Base-by-base conservation (phyloP, 2,888 invertebrate species). In the Rhaphigaster nebulosa region DNA sequence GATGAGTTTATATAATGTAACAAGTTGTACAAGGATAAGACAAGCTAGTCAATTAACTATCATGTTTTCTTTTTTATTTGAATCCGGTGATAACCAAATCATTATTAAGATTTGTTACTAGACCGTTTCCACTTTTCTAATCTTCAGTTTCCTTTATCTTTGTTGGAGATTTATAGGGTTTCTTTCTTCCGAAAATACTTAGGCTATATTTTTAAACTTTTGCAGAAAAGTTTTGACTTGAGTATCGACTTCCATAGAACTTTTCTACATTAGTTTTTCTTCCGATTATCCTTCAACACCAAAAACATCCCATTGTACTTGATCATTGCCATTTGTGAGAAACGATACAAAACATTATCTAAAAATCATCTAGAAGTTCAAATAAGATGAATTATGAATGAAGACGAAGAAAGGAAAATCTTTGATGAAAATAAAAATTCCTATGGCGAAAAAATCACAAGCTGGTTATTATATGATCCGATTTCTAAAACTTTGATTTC, bases 161-260 rank as follows among this genome's bases (percentile, higher is more conserved):
- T 38, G 41, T 20, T 50, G 6, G 34, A 18, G 56, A 65, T 54
- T 87, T 45, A 65, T 87, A 65, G 50, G 38, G 45, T 38, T 65
- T 90, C 54, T 65, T 76, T 80, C 54, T 34, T 87, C 56, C 23
- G 45, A 34, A 50, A n/a, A 76, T 29, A 76, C 34, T 90, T 84
- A 2, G 29, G 41, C 80, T 26, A 50, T 90, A 56, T 80, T 29
- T 90, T 29, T 84, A 76, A 52, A 90, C 26, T 65, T 80, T 52
- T 34, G 1, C 38, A 15, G 52, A 20, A 4, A 54, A 41, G 56
- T 90, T 90, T 41, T 29, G 34, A 84, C 15, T 87, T 65, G 26
- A 70, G 12, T 38, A n/a, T 50, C 1, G n/a, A 45, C 45, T 84
- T 15, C 45, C 45, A 84, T 4, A n/a, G 84, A 84, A 84, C 34